phyloP scores from a whole-genome alignment of 2,113 vertebrate genomes.

The Thamnophis sirtalis region DNA sequence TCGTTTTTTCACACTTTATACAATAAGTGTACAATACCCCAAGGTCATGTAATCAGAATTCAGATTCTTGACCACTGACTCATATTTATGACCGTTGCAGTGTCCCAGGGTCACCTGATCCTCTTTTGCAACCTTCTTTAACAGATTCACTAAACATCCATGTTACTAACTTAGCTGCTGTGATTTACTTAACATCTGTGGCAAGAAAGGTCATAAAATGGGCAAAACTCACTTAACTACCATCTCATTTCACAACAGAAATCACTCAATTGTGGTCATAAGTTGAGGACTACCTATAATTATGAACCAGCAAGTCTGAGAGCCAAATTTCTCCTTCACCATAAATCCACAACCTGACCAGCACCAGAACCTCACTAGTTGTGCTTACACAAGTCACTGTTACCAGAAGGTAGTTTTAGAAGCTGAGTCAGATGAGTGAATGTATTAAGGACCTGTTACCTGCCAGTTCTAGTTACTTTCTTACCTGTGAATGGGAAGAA shows the following conservation, averaged over 20 bases:
- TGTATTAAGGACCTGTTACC: not conserved
- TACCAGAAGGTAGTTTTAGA: not conserved
- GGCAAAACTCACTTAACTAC: not conserved
- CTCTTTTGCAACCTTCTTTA: not conserved
- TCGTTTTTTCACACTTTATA: no score
- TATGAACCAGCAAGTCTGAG: not conserved
- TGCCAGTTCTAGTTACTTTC: not conserved
- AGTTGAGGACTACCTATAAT: not conserved
- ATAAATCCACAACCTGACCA: not conserved
- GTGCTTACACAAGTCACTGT: not conserved
- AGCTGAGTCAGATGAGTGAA: not conserved
- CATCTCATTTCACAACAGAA: not conserved
- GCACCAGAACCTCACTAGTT: no score
- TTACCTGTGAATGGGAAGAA: not conserved
- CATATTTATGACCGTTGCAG: not conserved
- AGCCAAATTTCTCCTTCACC: not conserved
- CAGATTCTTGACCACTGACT: not conserved
- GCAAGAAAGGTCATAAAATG: not conserved
- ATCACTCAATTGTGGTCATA: not conserved
- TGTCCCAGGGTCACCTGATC: not conserved
- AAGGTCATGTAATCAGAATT: not conserved
- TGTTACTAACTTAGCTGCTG: not conserved
- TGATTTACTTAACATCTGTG: not conserved
- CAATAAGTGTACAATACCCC: no score
- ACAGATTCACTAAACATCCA: not conserved